These are phyloP conservation scores for Pelobates cultripes DNA, from an alignment of 2,797 vertebrate genomes.

Conservation along the genomic window DNA sequence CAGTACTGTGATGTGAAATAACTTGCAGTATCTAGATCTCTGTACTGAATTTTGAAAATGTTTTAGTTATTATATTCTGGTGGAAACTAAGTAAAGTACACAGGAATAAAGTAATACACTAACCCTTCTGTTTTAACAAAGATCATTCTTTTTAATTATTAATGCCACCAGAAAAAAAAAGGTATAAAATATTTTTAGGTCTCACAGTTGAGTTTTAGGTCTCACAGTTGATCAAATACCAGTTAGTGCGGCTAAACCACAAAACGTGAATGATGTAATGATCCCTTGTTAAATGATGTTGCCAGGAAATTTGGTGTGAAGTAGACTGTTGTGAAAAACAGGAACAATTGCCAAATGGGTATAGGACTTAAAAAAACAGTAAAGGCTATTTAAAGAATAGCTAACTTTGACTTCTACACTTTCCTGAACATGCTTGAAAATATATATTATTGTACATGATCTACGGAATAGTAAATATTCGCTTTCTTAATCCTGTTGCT, in stretches of 20 bases:
- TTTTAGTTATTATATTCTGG: background rate
- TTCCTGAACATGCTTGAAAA: background rate
- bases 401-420: background rate
- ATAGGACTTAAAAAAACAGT: background rate
- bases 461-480: background rate
- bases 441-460: background rate
- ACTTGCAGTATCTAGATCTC: too few relatives aligned
- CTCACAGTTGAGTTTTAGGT: slow-evolving; percentile 22
- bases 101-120: background rate
- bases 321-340: slow-evolving; percentile 18
- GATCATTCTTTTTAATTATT: slow-evolving; percentile 11
- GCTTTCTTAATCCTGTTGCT: background rate
- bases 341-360: slow-evolving; percentile 18
- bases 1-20: too few relatives aligned
- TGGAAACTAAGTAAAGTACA: background rate
- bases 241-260: slow-evolving; percentile 17
- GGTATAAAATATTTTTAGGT: slow-evolving; percentile 15
- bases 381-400: slow-evolving; percentile 9
- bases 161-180: background rate
- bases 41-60: too few relatives aligned
- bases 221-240: slow-evolving; percentile 30
- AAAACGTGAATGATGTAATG: slow-evolving; percentile 14
- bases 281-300: slow-evolving; percentile 9
- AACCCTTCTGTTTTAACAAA: background rate
- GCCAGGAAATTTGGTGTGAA: slow-evolving; percentile 24